Base-by-base conservation (phyloP, 2,797 vertebrate species). In the Aselliscus stoliczkanus region DNA sequence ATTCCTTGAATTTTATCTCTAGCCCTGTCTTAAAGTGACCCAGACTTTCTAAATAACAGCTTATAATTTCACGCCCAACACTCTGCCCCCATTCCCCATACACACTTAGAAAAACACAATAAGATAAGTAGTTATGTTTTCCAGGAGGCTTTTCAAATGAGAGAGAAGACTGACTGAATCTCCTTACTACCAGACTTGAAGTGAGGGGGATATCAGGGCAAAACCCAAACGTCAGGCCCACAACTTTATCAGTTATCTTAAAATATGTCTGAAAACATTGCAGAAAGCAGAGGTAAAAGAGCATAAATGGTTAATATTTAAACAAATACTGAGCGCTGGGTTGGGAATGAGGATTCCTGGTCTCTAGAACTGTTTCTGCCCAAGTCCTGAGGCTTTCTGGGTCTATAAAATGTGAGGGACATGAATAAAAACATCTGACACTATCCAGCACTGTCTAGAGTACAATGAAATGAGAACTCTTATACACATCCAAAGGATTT, bases 1-100 rank as follows among this genome's bases (percentile, higher is more conserved):
- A 17, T 69, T 93, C 31, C 20, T 92, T 96, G 34, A 89, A 81
- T 81, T 85, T 94, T 84, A 80, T 60, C 83, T 88, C 65, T 50
- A 94, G 27, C 3, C 11, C 21, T 93, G 29, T 91, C 52, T 72
- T 77, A 82, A 87, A 80, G 12, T 76, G 39, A 17, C n/a, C 37
- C 44, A 96, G 77, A 90, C 34, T 60, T 75, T 83, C 15, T 72
- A 84, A 94, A 39, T 65, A 81, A 82, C 2, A 42, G 25, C 20
- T 5, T 44, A 15, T 23, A 15, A 73, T 86, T 67, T 88, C 52
- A 84, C 20, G 47, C 8, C 23, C 42, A 47, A 90, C 27, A 10
- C n/a, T 44, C 21, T 42, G 84, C n/a, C 75, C 34, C 47, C 86
- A 39, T 23, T 64, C 42, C 42, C 58, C 70, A 83, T 11, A 23